phyloP scores from a whole-genome alignment of 2,888 invertebrate species.

The Prosopocoilus inquinatus region DNA sequence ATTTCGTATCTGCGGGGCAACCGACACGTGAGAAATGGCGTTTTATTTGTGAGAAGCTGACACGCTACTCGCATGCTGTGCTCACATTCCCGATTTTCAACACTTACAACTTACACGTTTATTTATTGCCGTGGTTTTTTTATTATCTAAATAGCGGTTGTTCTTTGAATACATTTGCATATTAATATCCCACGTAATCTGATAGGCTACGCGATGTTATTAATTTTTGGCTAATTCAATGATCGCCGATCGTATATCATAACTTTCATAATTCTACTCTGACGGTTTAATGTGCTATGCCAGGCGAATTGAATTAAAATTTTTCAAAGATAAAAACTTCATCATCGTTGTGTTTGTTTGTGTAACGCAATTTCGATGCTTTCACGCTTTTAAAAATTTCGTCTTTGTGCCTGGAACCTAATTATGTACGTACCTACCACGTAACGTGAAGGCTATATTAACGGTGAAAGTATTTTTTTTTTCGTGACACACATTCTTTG shows the following conservation, averaged over 20 bases:
- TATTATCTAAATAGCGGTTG: constrained; percentile 26
- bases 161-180: constrained; percentile 25
- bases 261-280: background rate
- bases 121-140: constrained; percentile 32
- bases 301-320: no score
- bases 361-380: no score
- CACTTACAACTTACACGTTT: constrained; percentile 26
- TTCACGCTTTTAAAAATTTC: no score
- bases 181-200: constrained; percentile 22
- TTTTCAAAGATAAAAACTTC: no score
- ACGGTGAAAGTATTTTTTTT: no score
- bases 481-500: no score
- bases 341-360: no score
- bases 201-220: constrained; percentile 8
- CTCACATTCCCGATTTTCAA: constrained; percentile 35
- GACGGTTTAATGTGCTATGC: no score
- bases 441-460: no score
- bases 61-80: constrained; percentile 32
- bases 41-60: constrained; percentile 29
- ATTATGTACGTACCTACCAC: no score
- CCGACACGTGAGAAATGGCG: constrained; percentile 25
- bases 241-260: background rate
- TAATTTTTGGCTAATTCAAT: constrained; percentile 10
- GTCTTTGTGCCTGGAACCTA: no score
- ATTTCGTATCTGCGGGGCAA: constrained; percentile 31